phyloP scores from a whole-genome alignment of 2,888 invertebrate genomes.

The Agrotis segetum region DNA sequence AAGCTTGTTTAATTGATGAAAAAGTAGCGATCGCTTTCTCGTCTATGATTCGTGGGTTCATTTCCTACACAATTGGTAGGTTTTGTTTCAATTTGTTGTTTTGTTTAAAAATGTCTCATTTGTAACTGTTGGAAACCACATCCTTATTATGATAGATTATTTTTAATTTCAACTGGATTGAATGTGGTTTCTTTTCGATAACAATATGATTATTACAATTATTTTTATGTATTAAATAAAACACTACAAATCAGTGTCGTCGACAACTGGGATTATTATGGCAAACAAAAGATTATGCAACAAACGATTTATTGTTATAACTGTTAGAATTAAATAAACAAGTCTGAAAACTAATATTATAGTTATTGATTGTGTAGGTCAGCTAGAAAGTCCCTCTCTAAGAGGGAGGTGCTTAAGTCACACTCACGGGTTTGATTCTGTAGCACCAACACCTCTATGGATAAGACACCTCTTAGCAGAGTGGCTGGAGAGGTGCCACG shows the following conservation, averaged over 20 bases:
- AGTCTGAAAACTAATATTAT: not conserved
- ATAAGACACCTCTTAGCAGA: no score
- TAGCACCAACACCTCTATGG: no score
- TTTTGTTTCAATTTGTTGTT: not conserved
- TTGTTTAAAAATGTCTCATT: not conserved
- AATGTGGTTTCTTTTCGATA: constrained; percentile 22
- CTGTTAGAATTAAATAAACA: no score
- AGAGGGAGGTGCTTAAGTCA: no score
- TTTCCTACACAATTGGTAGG: not conserved
- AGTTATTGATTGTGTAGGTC: not conserved
- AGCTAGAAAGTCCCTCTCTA: not conserved
- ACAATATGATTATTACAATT: not conserved
- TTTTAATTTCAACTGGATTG: not conserved
- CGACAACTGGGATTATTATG: not conserved
- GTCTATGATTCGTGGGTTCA: not conserved
- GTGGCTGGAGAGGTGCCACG: no score
- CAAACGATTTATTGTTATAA: not conserved
- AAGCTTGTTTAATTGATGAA: constrained; percentile 18
- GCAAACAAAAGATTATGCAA: not conserved
- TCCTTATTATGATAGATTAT: constrained; percentile 10
- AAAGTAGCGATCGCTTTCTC: not conserved
- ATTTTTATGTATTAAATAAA: no score
- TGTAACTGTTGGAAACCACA: constrained; percentile 18
- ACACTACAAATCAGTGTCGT: not conserved
- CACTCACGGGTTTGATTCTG: no score